Evolutionary conservation across 2,888 invertebrate species (phyloP).

Genomic region (Hipparchia sbordonii): DNA sequence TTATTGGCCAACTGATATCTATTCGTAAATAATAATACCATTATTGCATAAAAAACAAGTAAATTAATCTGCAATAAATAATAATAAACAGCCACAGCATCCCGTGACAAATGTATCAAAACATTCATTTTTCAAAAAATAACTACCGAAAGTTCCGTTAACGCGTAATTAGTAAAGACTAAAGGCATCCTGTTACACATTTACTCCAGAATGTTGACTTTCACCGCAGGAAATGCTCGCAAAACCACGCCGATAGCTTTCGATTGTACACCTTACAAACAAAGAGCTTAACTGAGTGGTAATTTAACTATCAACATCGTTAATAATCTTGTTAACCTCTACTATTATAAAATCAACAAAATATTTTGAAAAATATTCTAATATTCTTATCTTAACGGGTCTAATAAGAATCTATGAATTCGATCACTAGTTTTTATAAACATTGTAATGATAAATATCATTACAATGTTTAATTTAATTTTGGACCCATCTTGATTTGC

Average conservation of each 20-base stretch:
- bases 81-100: conserved; percentile 1
- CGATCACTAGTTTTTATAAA: too few relatives aligned
- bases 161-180: conserved; percentile 11
- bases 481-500: too few relatives aligned
- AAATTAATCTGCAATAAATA: conserved; percentile 8
- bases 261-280: conserved; percentile 9
- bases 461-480: background rate
- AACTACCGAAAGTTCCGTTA: conserved; percentile 30
- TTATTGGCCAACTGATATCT: too few relatives aligned
- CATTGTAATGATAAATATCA: too few relatives aligned
- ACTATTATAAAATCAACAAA: background rate
- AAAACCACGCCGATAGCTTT: conserved; percentile 5
- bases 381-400: too few relatives aligned
- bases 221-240: conserved; percentile 32
- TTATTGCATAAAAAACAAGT: background rate
- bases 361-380: too few relatives aligned
- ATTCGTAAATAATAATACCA: too few relatives aligned
- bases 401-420: too few relatives aligned
- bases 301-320: background rate
- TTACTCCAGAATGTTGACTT: conserved; percentile 22
- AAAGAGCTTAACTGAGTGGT: background rate
- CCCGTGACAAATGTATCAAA: conserved; percentile 15
- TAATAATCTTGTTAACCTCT: background rate
- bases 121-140: conserved; percentile 12
- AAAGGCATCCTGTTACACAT: conserved; percentile 28